Base-by-base conservation (phyloP, 2,113 vertebrate species). In the Leucoraja erinaceus region DNA sequence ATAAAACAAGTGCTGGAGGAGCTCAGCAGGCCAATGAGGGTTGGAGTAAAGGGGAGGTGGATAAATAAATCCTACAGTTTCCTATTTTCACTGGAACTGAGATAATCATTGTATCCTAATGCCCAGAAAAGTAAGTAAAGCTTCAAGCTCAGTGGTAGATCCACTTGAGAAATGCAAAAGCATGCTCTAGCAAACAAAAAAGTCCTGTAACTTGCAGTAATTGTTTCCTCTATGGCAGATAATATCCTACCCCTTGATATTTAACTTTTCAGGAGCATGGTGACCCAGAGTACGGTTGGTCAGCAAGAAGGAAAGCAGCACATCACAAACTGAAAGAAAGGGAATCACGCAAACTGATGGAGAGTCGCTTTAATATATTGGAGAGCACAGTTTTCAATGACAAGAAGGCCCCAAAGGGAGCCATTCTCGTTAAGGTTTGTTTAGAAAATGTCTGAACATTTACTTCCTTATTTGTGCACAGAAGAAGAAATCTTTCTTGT, bases 341-440 rank as follows among this genome's bases (percentile, higher is more conserved):
- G 11, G 90, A 91, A 72, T 91, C 90, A 10, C 90, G 90, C 90
- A 91, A 47, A 20, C 12, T 91, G 63, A 91, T 91, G 90, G 90
- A 91, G 54, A 72, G 25, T 54, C 90, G 90, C 1, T 91, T 91
- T 72, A 91, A 91, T 54, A 22, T 91, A 54, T 54, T 91, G 90
- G 90, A 91, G 90, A 72, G 33, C 90, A 72, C 68, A 14, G 90
- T 91, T 38, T 91, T 91, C 68, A 72, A 91, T 47, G 90, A 91
- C 9, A 72, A 91, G 54, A 91, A 47, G 66, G 90, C 90, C 11
- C 33, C 90, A 38, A 91, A 91, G 16, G 68, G 90, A 54, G 90
- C 90, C 90, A 91, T 91, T 91, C 90, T 91, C 90, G 33, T 25
- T 54, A 91, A 91, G 90, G 90, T 91, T 70, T 72, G 63, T 91